A percentile compares a stretch with the other conserved stretches of the same genome.
Conservation (phyloP, 2,888 invertebrate species). For the Sinelater perroti region DNA sequence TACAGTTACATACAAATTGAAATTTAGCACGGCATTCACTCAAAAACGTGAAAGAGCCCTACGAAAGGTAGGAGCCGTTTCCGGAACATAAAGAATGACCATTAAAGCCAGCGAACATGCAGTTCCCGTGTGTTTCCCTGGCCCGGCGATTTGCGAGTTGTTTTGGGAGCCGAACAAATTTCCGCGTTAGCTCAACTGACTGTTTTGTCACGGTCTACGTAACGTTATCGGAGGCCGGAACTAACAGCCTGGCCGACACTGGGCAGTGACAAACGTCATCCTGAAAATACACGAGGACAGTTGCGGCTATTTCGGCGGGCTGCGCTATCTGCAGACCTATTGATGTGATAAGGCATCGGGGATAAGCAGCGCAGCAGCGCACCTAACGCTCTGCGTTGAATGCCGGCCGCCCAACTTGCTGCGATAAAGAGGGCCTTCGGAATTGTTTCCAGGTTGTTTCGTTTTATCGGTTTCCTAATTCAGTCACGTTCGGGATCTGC, state of each 20-base stretch:
- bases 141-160: not conserved
- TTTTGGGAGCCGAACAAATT: conserved; percentile 6
- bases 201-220: conserved; percentile 20
- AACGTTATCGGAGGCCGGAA: conserved; percentile 20
- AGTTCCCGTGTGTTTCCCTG: not conserved
- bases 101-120: too few species aligned
- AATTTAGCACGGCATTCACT: too few species aligned
- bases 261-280: conserved; percentile 16
- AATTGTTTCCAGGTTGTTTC: conserved; percentile 11
- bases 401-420: not conserved
- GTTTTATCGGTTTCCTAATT: too few species aligned
- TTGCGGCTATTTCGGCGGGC: conserved; percentile 11
- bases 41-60: too few species aligned
- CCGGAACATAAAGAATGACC: too few species aligned
- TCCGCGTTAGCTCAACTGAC: conserved; percentile 6
- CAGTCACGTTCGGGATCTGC: too few species aligned
- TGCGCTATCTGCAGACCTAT: conserved; percentile 3
- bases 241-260: conserved; percentile 17
- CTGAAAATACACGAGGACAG: conserved; percentile 13
- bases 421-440: not conserved
- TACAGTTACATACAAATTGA: too few species aligned
- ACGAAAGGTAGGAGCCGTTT: too few species aligned
- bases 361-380: conserved; percentile 5
- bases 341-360: conserved; percentile 10
- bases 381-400: not conserved